These are phyloP conservation scores for Campoplex nolae DNA, from an alignment of 2,888 invertebrate genomes.

Conservation along the genomic window DNA sequence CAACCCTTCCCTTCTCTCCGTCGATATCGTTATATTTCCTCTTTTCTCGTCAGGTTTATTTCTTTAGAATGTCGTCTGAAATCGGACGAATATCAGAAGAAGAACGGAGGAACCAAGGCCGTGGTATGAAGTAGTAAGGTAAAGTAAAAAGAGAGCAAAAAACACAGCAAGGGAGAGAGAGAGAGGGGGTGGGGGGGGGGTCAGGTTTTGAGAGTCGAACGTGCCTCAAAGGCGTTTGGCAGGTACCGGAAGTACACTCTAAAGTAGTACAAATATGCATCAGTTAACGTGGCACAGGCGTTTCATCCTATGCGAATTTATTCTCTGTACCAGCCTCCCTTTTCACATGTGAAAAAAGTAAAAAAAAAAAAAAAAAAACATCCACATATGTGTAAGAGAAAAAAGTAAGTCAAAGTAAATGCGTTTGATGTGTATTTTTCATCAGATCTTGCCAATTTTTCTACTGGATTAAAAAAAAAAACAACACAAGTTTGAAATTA, in stretches of 20 bases:
- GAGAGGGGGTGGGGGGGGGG: slow-evolving; percentile 21
- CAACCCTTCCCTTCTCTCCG: background rate
- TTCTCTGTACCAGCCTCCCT: slow-evolving; percentile 17
- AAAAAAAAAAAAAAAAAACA: slow-evolving; percentile 40
- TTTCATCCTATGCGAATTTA: slow-evolving; percentile 43
- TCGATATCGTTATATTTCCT: slow-evolving; percentile 20
- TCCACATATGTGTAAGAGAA: slow-evolving; percentile 1
- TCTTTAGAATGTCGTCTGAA: slow-evolving; percentile 57
- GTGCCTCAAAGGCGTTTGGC: slow-evolving; percentile 66
- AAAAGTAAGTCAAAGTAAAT: slow-evolving; percentile 19
- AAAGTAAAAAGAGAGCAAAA: slow-evolving; percentile 16
- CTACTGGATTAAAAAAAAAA: background rate
- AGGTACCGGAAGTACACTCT: slow-evolving; percentile 62
- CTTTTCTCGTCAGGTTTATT: slow-evolving; percentile 55
- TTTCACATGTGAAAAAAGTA: background rate
- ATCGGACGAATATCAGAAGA: slow-evolving; percentile 23
- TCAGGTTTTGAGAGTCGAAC: slow-evolving; percentile 61
- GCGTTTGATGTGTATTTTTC: slow-evolving; percentile 43
- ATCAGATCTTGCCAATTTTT: slow-evolving; percentile 41
- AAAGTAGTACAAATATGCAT: slow-evolving; percentile 61
- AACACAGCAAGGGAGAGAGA: slow-evolving; percentile 17
- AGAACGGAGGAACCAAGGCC: slow-evolving; percentile 34
- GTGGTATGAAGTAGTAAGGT: slow-evolving; percentile 33
- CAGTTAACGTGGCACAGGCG: slow-evolving; percentile 52
- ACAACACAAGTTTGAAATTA: background rate